Conservation (phyloP, 1,140 invertebrate species). For the Patella vulgata region DNA sequence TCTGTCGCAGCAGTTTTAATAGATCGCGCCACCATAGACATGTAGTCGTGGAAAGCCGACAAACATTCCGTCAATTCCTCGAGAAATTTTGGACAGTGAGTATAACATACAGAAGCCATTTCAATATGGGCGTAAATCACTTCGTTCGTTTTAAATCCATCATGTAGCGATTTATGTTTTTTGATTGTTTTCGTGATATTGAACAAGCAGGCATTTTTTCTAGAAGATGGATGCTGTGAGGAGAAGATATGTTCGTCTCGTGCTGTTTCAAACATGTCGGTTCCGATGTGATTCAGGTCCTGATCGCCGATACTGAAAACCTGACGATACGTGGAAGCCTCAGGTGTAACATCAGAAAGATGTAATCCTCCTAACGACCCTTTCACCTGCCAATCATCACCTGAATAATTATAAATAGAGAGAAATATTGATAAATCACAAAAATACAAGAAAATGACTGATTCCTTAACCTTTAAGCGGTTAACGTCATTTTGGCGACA, state of each 20-base stretch:
- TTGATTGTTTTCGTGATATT: constrained; percentile 29
- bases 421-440: neutral
- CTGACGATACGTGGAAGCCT: constrained; percentile 83
- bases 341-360: constrained; percentile 85
- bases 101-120: constrained; percentile 93
- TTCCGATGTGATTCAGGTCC: constrained; percentile 55
- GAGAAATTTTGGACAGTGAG: constrained; percentile 86
- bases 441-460: neutral
- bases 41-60: constrained; percentile 77
- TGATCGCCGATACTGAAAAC: constrained; percentile 82
- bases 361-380: constrained; percentile 92
- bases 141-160: constrained; percentile 44
- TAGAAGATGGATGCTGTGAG: neutral
- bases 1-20: constrained; percentile 91
- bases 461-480: neutral
- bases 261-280: constrained; percentile 58
- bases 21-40: constrained; percentile 79
- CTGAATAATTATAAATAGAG: constrained; percentile 10
- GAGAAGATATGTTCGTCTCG: constrained; percentile 45
- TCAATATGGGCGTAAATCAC: constrained; percentile 71
- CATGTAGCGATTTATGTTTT: constrained; percentile 29
- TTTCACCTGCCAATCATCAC: constrained; percentile 31
- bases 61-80: constrained; percentile 85
- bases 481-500: too few species aligned
- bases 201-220: constrained; percentile 52